Percentiles rank a stretch among this genome's conserved stretches.
These are phyloP conservation scores for Pterophyllum scalare DNA, from an alignment of 2,113 vertebrate species.

Conservation along the genomic window DNA sequence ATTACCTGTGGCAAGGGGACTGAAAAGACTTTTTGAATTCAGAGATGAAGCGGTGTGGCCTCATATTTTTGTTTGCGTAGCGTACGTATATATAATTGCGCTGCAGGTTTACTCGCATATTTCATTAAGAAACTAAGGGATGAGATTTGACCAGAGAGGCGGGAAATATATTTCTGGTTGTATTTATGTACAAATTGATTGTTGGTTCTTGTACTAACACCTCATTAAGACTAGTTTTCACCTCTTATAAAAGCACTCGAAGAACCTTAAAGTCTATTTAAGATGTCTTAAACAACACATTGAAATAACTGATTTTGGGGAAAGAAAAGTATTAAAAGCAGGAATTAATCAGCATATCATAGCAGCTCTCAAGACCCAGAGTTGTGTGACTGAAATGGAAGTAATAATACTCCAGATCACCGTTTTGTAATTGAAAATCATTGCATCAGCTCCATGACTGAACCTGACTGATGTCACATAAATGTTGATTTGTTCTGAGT, in stretches of 20 bases:
- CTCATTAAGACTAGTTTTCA: background rate
- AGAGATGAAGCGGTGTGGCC: no score
- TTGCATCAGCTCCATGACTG: conserved; percentile 59
- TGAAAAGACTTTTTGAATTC: no score
- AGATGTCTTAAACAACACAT: background rate
- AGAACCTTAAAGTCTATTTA: background rate
- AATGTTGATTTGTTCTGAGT: conserved; percentile 77
- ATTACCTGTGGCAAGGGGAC: no score
- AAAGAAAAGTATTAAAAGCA: conserved; percentile 1
- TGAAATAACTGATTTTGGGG: background rate
- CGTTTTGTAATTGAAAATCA: conserved; percentile 73
- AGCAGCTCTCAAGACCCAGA: conserved; percentile 11
- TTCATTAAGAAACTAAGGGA: background rate
- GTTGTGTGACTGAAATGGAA: conserved; percentile 43
- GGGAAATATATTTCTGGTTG: background rate
- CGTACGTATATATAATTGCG: no score
- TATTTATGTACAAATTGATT: background rate
- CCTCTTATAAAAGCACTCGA: background rate
- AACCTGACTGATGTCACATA: conserved; percentile 72
- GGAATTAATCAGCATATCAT: conserved; percentile 4
- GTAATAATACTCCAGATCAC: conserved; percentile 59
- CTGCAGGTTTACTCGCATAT: no score
- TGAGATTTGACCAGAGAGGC: background rate
- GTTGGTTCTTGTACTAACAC: no score
- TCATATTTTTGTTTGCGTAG: no score